phyloP scores from a whole-genome alignment of 2,113 vertebrate species.

The Aspiorhynchus laticeps region DNA sequence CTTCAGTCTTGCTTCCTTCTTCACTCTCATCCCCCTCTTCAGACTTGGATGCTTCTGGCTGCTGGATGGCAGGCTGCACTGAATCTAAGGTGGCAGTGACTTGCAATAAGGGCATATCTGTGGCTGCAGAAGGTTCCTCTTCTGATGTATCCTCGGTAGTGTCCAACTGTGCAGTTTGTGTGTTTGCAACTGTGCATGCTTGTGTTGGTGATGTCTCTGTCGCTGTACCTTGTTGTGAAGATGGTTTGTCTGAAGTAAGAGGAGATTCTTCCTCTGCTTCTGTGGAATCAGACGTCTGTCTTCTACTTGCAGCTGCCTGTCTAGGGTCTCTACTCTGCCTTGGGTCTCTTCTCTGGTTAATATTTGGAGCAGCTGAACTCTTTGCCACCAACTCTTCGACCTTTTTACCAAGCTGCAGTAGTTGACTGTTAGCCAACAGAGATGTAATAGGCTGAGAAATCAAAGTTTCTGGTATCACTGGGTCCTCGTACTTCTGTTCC shows the following conservation, averaged over 20 bases:
- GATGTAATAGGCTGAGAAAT: slow-evolving; percentile 83
- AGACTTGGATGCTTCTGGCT: slow-evolving; percentile 47
- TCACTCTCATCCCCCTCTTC: slow-evolving; percentile 43
- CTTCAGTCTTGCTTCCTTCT: slow-evolving; percentile 12
- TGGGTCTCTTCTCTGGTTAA: slow-evolving; percentile 81
- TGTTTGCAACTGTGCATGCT: slow-evolving; percentile 48
- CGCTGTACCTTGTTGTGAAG: slow-evolving; percentile 33
- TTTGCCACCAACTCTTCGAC: slow-evolving; percentile 74
- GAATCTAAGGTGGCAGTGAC: slow-evolving; percentile 41
- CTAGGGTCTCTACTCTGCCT: slow-evolving; percentile 88
- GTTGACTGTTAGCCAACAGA: slow-evolving; percentile 76
- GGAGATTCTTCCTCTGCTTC: slow-evolving; percentile 63
- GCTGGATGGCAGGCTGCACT: slow-evolving; percentile 5
- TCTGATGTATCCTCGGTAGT: slow-evolving; percentile 20
- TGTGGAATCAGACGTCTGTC: slow-evolving; percentile 66
- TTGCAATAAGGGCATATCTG: slow-evolving; percentile 42
- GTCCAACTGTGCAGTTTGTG: slow-evolving; percentile 19
- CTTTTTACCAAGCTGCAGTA: slow-evolving; percentile 81
- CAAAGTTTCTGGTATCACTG: slow-evolving; percentile 80
- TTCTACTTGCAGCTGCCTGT: slow-evolving; percentile 72
- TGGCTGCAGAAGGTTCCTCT: slow-evolving; percentile 39
- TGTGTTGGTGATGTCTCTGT: slow-evolving; percentile 45
- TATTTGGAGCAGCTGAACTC: slow-evolving; percentile 66
- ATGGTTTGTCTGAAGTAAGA: slow-evolving; percentile 20
- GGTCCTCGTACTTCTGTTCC: slow-evolving; percentile 84